These are phyloP conservation scores for Tretioscincus oriximinensis DNA, from an alignment of 2,113 vertebrate species.

Conservation along the genomic window DNA sequence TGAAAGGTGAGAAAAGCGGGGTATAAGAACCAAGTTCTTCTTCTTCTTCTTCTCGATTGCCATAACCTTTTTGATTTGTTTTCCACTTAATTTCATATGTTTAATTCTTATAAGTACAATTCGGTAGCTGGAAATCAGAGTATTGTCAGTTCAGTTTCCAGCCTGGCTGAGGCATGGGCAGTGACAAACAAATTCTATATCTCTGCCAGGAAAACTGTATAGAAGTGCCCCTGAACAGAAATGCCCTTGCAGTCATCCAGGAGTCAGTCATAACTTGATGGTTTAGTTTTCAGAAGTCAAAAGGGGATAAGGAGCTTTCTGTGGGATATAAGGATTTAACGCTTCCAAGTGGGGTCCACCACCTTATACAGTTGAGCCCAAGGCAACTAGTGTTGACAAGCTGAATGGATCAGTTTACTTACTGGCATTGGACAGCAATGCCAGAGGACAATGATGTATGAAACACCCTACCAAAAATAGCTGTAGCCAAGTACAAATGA, in stretches of 20 bases:
- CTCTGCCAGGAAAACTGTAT: too few relatives aligned
- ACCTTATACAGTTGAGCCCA: slow-evolving; percentile 38
- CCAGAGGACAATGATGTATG: slow-evolving; percentile 72
- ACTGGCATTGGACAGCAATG: slow-evolving; percentile 58
- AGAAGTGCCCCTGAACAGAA: too few relatives aligned
- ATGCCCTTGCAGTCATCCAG: too few relatives aligned
- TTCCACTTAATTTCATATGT: neutral
- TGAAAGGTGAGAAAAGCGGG: too few relatives aligned
- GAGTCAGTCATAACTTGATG: too few relatives aligned
- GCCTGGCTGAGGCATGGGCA: too few relatives aligned
- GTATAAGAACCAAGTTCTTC: too few relatives aligned
- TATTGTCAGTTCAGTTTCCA: too few relatives aligned
- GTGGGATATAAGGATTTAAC: neutral
- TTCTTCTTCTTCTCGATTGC: too few relatives aligned
- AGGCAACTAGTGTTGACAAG: slow-evolving; percentile 73
- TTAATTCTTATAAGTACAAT: neutral
- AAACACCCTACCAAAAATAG: slow-evolving; percentile 76
- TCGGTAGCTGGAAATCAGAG: neutral
- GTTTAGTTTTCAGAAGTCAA: slow-evolving; percentile 12
- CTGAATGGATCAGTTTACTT: slow-evolving; percentile 69
- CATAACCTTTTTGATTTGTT: neutral
- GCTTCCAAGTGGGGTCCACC: slow-evolving; percentile 18
- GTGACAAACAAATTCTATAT: too few relatives aligned
- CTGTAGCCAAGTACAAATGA: slow-evolving; percentile 72
- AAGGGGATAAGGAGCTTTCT: slow-evolving; percentile 1